These are phyloP conservation scores for Crotalus helleri DNA, from an alignment of 2,113 vertebrate species.

Conservation along the genomic window DNA sequence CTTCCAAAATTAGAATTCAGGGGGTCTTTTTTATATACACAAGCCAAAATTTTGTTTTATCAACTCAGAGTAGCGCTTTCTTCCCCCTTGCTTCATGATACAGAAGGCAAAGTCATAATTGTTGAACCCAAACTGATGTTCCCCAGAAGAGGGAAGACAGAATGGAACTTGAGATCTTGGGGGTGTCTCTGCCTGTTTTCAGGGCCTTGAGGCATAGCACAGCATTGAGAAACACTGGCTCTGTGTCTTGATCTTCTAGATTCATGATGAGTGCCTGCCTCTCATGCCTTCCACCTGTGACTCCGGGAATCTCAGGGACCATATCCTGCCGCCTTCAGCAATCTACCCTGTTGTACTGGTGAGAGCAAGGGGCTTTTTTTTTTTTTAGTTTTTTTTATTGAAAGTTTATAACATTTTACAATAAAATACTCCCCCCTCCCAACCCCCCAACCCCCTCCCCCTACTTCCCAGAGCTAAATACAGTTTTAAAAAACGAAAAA, in stretches of 20 bases:
- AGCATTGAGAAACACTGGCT: background rate
- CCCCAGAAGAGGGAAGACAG: background rate
- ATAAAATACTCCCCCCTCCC: no score
- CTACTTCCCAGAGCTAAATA: no score
- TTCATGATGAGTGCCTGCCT: slow-evolving; percentile 81
- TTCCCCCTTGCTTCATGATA: background rate
- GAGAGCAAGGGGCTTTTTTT: slow-evolving; percentile 16
- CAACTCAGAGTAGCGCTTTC: background rate
- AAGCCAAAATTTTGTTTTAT: background rate
- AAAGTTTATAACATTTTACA: no score
- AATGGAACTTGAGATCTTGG: no score
- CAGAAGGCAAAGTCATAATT: background rate
- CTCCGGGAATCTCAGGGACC: slow-evolving; percentile 82
- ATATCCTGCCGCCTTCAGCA: slow-evolving; percentile 86
- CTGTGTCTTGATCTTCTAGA: slow-evolving; percentile 61
- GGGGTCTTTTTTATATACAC: background rate
- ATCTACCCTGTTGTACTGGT: slow-evolving; percentile 86
- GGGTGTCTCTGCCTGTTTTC: background rate
- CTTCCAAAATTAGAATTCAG: background rate
- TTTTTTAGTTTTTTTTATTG: no score
- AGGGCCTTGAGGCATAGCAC: no score
- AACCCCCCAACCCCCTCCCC: no score
- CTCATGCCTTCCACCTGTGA: slow-evolving; percentile 72
- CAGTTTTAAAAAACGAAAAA: no score
- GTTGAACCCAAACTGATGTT: background rate